phyloP scores from a whole-genome alignment of 1,140 invertebrate genomes.

The Cylas formicarius region DNA sequence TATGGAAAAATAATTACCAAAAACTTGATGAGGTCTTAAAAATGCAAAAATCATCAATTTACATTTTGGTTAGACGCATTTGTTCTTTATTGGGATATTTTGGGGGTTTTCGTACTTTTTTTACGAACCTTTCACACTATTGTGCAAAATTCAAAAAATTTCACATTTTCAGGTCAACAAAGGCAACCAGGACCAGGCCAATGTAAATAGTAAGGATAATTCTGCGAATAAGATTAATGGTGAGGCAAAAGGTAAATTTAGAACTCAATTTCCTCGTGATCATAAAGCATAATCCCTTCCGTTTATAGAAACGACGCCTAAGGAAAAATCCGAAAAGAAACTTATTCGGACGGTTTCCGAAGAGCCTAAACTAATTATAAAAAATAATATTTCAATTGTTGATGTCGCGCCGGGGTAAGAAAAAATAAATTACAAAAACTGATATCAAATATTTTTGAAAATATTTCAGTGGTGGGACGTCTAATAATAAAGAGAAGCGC shows the following conservation, averaged over 20 bases:
- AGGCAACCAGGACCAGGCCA: conserved; percentile 16
- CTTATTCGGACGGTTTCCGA: conserved; percentile 2
- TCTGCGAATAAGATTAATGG: conserved; percentile 34
- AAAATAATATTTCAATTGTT: not conserved
- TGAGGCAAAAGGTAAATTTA: conserved; percentile 35
- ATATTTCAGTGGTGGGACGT: not conserved
- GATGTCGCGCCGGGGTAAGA: conserved; percentile 10
- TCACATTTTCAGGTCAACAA: conserved; percentile 28
- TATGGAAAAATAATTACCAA: no score
- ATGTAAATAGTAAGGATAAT: conserved; percentile 23
- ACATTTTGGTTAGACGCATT: no score
- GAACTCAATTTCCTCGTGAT: no score
- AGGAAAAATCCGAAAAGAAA: conserved; percentile 19
- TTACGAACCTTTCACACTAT: no score
- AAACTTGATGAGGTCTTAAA: no score
- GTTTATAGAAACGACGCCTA: conserved; percentile 16
- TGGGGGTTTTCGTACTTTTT: no score
- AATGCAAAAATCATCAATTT: no score
- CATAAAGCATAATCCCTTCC: not conserved
- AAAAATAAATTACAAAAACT: no score
- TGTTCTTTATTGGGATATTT: no score
- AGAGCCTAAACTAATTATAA: conserved; percentile 7
- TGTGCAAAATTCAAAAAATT: no score
- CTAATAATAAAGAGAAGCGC: conserved; percentile 21
- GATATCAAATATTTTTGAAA: not conserved